Evolutionary conservation across 2,888 invertebrate species (phyloP), one percentile per base, ranked within the genome.

Genomic region (Dryococelus australis): DNA sequence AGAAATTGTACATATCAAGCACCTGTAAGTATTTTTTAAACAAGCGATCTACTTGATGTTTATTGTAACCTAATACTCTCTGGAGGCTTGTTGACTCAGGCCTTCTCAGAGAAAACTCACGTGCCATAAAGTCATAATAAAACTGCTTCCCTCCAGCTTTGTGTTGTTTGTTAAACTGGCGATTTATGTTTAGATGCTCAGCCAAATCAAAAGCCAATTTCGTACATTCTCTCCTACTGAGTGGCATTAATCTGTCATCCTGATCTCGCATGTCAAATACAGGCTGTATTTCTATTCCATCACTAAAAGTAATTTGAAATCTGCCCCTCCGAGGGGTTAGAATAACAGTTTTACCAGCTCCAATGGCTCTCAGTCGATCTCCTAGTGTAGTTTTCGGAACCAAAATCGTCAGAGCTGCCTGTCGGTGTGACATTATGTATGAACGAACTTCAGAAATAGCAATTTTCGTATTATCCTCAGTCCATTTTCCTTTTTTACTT

Each of bases 121-220:
- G 79, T 79, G n/a, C 79, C 79, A 79, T 79, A 27, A 79, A 79
- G 79, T 79, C 79, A 79, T 79, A 79, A 79, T 79, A 79, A 79
- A 79, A 79, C 79, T 79, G 20, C 79, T 79, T 79, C 8, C 79
- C 79, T 10, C 9, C 79, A 79, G 27, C 79, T 79, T 79, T 79
- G 27, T 79, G 79, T 79, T 79, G n/a, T 27, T 79, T 10, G 27
- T 79, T 79, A 79, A 79, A 79, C 79, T 79, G 79, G 79, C 16
- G 79, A 79, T 8, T 8, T 47, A 47, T 47, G 9, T 47, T 47
- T 47, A 47, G 47, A 12, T 47, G 12, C 47, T 47, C 47, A 47
- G 47, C 9, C 20, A 79, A 79, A 79, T 79, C 79, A 16, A 79
- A 79, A 8, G 20, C 24, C 27, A 79, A 79, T 79, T 47, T 79